Evolutionary conservation across 2,888 invertebrate species (phyloP), one percentile per base, ranked within the genome.

Genomic region (Agrotis exclamationis): DNA sequence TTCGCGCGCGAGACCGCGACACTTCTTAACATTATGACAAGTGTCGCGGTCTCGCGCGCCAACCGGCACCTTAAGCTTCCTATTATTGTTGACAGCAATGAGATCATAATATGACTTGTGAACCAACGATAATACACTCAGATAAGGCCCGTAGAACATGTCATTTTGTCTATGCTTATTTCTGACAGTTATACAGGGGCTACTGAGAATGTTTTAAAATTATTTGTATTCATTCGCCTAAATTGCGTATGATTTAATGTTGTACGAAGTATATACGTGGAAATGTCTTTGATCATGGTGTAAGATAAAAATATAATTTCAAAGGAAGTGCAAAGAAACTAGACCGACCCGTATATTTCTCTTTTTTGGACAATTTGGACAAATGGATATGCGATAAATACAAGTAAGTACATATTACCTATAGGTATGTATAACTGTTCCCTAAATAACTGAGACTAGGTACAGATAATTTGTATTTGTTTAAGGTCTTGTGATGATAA

Each of bases 161-260:
- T 24, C 20, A 56, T 33, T 3, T 69, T 69, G n/a, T 69, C 16
- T 45, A 22, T 68, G 16, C 0, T 16, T 4, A 16, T 54, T 45
- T n/a, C 22, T 66, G 66, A 39, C 66, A 50, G 20, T 47, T 33
- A n/a, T 20, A 0, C 4, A 7, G 16, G 22, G 5, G 13, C 28
- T 65, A 39, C n/a, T 16, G 7, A 48, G 33, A 48, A n/a, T 65
- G 33, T 1, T 64, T 33, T 48, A 16, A 66, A 66, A 66, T 66
- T 24, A 39, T 66, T 66, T 5, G 33, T 66, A 13, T 11, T 48
- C 18, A n/a, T 16, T 24, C 16, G 3, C 2, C 16, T n/a, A 24
- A 48, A 16, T 65, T 33, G 13, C n/a, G 28, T 0, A 1, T 16
- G 18, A 24, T 56, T 13, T 6, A 33, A 18, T 18, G 18, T 18